Base-by-base conservation (phyloP, 2,113 vertebrate species). In the Vulpes ferrilata region DNA sequence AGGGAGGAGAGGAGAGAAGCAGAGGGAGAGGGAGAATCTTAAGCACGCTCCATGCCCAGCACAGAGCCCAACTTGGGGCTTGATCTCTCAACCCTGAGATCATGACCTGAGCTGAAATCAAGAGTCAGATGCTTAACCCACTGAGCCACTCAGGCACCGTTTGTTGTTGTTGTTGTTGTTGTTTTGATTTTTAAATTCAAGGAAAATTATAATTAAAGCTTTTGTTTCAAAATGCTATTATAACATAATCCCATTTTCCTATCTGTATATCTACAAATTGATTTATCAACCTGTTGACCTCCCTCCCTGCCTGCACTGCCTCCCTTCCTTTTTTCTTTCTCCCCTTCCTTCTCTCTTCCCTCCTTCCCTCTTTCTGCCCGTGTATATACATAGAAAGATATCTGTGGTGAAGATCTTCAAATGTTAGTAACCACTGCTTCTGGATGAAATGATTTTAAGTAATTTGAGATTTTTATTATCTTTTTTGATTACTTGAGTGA, bases 131-230 rank as follows among this genome's bases (percentile, higher is more conserved):
- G 16, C 32, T 69, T 69, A 69, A 69, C 16, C 3, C 13, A n/a
- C 32, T 69, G 67, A 69, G 67, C 32, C n/a, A 19, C 32, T 16
- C 32, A 17, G 30, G 65, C 17, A 67, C 30, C 3, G 6, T 6
- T 43, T 43, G 5, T 43, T 43, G 43, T 43, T 43, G 5, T 43
- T 74, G 43, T 43, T 43, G 43, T 43, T 43, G 5, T 43, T 43
- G 6, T 43, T 48, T 71, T 95, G 51, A 85, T 51, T 76, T 96
- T 92, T 84, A 95, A 88, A 71, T 73, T 88, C 19, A 93, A 95
- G 59, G 89, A 89, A 94, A 90, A 59, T 74, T 27, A 35, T 5
- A 86, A 17, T 32, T 57, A 88, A 90, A 88, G 3, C 3, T 85
- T 91, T 86, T 62, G 43, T 88, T 95, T 94, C 67, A 96, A 96